Evolutionary conservation across 1,140 invertebrate species (phyloP).

Genomic region (Heliothis subflexa): DNA sequence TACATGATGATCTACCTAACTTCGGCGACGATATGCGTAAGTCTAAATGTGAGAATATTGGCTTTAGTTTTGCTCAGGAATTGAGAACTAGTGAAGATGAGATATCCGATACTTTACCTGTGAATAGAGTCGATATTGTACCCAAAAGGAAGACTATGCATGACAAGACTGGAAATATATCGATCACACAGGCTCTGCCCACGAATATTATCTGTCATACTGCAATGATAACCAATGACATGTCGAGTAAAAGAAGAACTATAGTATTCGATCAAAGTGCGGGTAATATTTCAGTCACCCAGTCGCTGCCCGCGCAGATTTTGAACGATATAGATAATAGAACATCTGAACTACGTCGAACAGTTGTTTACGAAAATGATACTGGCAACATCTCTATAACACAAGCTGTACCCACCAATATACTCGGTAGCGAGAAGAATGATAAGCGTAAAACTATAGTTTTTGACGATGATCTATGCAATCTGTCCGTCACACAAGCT

Average conservation of each 20-base stretch:
- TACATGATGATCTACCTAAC: conserved; percentile 72
- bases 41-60: not conserved
- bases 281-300: not conserved
- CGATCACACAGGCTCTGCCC: conserved; percentile 63
- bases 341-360: conserved; percentile 44
- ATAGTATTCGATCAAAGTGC: conserved; percentile 1
- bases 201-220: conserved; percentile 52
- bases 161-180: conserved; percentile 59
- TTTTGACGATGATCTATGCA: not conserved
- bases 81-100: conserved; percentile 44
- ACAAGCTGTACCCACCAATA: conserved; percentile 49
- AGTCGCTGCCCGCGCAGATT: conserved; percentile 54
- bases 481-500: conserved; percentile 21
- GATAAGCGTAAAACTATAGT: conserved; percentile 24
- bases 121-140: not conserved
- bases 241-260: conserved; percentile 2
- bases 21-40: conserved; percentile 54
- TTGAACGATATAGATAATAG: conserved; percentile 2
- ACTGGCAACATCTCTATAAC: conserved; percentile 60
- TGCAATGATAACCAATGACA: not conserved
- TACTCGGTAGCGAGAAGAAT: conserved; percentile 1
- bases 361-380: conserved; percentile 53
- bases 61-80: not conserved
- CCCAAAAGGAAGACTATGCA: conserved; percentile 28
- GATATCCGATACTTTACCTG: conserved; percentile 4